phyloP scores from a whole-genome alignment of 2,888 invertebrate genomes.

The Thymelicus lineola region DNA sequence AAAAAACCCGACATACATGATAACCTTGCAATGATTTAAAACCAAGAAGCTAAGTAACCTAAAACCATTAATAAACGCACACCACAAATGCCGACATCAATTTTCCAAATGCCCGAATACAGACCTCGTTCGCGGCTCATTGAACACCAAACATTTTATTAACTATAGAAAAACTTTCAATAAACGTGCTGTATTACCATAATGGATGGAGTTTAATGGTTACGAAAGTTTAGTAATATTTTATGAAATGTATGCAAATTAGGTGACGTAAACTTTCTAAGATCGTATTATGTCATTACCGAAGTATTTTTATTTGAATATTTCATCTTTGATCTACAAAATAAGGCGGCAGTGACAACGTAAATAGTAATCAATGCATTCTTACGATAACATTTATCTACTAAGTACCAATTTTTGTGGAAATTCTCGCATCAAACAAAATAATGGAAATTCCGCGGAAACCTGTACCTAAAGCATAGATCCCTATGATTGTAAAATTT shows the following conservation, averaged over 20 bases:
- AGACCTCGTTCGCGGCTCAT: conserved; percentile 26
- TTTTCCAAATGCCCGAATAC: conserved; percentile 33
- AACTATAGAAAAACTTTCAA: conserved; percentile 10
- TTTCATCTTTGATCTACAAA: neutral
- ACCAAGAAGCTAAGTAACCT: conserved; percentile 33
- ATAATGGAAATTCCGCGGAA: too few relatives aligned
- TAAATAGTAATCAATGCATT: too few relatives aligned
- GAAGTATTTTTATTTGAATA: neutral
- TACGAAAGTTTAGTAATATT: conserved; percentile 6
- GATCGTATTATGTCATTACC: neutral
- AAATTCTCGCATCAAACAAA: too few relatives aligned
- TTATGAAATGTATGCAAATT: neutral
- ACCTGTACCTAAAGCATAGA: too few relatives aligned
- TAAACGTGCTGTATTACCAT: conserved; percentile 10
- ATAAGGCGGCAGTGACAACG: too few relatives aligned
- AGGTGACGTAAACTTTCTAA: conserved; percentile 1
- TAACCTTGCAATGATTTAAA: conserved; percentile 12
- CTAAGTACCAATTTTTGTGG: too few relatives aligned
- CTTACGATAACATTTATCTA: too few relatives aligned
- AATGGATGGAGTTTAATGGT: neutral
- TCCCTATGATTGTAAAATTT: too few relatives aligned
- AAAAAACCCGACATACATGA: neutral
- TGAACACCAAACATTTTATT: conserved; percentile 23
- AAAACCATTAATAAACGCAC: conserved; percentile 21
- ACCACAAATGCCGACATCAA: conserved; percentile 33